Percentiles rank a stretch among this genome's conserved stretches.
phyloP scores from a whole-genome alignment of 2,797 vertebrate species.

The Pseudocheirus occidentalis region DNA sequence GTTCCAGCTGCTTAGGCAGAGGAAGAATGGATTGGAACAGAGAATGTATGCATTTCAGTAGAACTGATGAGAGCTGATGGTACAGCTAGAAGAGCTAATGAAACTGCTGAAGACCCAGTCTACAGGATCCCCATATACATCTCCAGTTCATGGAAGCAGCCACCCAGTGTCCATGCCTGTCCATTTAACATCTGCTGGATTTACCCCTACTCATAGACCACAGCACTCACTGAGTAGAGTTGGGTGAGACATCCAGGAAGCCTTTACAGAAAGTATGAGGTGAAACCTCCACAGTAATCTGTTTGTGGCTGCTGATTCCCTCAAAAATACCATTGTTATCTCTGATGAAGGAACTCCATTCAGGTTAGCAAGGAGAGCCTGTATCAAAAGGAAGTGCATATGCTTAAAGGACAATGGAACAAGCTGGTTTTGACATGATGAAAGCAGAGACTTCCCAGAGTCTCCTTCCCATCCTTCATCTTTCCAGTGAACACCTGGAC shows the following conservation, averaged over 20 bases:
- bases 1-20: constrained; percentile 91
- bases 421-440: constrained; percentile 69
- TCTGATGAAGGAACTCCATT: too few relatives aligned
- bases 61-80: too few relatives aligned
- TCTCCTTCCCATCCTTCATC: constrained; percentile 79
- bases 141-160: constrained; percentile 92
- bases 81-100: too few relatives aligned
- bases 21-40: too few relatives aligned
- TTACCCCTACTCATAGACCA: constrained; percentile 93
- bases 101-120: constrained; percentile 88
- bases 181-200: constrained; percentile 93
- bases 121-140: constrained; percentile 92
- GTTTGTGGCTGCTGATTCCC: too few relatives aligned
- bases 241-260: constrained; percentile 93
- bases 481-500: constrained; percentile 74
- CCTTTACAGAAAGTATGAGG: constrained; percentile 91
- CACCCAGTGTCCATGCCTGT: constrained; percentile 94
- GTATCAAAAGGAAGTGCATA: too few relatives aligned
- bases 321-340: too few relatives aligned
- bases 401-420: constrained; percentile 82
- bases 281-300: too few relatives aligned
- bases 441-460: constrained; percentile 81
- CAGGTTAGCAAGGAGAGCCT: too few relatives aligned
- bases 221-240: constrained; percentile 91
- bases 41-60: too few relatives aligned